Conservation (phyloP, 2,113 vertebrate species). For the Phycodurus eques region DNA sequence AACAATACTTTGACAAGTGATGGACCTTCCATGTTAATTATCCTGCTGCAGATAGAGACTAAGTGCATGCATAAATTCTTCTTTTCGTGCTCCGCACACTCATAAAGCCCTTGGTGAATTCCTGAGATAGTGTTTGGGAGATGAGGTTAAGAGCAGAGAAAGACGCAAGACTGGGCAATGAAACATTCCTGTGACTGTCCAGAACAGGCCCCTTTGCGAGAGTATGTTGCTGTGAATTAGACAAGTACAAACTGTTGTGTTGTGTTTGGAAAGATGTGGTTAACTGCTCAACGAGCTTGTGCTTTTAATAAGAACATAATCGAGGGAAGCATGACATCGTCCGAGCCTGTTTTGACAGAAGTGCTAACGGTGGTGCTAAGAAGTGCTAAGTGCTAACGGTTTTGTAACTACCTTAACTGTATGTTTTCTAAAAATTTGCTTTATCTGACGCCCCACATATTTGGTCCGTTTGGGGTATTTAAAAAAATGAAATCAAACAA, state of each 20-base stretch:
- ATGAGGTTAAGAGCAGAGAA: neutral
- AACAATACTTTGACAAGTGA: conserved; percentile 6
- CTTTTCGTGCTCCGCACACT: neutral
- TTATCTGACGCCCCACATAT: neutral
- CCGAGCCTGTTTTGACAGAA: neutral
- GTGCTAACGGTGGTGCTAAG: no score
- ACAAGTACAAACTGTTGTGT: neutral
- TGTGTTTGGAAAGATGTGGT: neutral
- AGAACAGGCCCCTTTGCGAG: conserved; percentile 25
- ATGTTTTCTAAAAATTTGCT: neutral
- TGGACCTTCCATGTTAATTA: conserved; percentile 27
- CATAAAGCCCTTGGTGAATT: neutral
- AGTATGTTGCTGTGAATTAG: neutral
- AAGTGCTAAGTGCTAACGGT: no score
- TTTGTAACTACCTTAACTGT: neutral
- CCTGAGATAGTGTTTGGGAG: conserved; percentile 12
- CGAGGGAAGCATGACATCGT: neutral
- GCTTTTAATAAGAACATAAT: conserved; percentile 17
- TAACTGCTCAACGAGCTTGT: neutral
- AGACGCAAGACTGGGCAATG: conserved; percentile 16
- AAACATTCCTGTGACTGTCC: conserved; percentile 43
- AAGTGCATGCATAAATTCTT: neutral
- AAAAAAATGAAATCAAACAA: no score
- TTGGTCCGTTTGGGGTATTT: neutral
- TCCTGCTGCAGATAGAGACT: neutral